Conservation (phyloP, 2,888 invertebrate species). For the Sphinx pinastri region DNA sequence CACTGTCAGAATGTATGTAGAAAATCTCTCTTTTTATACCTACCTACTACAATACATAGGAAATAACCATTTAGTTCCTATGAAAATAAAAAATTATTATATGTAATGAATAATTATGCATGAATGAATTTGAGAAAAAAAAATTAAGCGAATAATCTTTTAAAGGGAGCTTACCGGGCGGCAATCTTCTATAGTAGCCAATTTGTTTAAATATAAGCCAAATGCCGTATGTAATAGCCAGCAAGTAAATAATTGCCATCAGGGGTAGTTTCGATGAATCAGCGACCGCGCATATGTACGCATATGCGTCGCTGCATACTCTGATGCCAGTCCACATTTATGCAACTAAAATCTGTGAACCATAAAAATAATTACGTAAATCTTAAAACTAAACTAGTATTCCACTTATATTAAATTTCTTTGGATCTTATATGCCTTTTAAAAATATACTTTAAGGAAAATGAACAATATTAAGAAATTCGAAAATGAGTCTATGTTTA, state of each 20-base stretch:
- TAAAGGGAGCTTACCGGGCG: slow-evolving; percentile 43
- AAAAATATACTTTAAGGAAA: neutral
- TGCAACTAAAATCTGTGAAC: neutral
- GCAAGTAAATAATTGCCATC: neutral
- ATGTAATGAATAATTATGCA: no score
- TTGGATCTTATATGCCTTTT: no score
- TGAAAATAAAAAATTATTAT: no score
- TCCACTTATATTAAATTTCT: no score
- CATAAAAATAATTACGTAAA: neutral
- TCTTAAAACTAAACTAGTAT: no score
- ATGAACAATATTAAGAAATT: neutral
- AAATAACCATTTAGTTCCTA: no score
- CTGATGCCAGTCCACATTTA: neutral
- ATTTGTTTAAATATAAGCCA: neutral
- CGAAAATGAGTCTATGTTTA: neutral
- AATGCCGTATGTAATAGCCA: neutral
- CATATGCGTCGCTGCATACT: neutral
- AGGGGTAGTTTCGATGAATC: neutral
- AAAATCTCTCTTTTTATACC: no score
- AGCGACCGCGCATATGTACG: neutral
- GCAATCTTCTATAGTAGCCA: slow-evolving; percentile 36
- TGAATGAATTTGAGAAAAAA: no score
- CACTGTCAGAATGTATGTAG: no score
- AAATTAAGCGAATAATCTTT: neutral
- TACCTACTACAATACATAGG: no score